Base-by-base conservation (phyloP, 2,113 vertebrate species). In the Callopanchax toddi region DNA sequence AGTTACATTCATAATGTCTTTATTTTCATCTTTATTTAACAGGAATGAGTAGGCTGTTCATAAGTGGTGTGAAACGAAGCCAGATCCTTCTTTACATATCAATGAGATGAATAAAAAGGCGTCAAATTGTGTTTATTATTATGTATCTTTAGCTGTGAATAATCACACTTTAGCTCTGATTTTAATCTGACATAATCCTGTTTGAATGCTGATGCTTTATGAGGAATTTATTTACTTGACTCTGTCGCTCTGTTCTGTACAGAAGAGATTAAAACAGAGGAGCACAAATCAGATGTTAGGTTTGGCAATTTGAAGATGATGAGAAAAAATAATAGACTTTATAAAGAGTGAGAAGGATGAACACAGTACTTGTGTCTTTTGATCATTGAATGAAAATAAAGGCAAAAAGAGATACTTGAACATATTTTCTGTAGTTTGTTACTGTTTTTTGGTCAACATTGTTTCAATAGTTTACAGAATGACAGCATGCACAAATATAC, bases 141-240 rank as follows among this genome's bases (percentile, higher is more conserved):
- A 10, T 48, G 16, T 4, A 36, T 29, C 23, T 44, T 45, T 36
- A 49, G 42, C 39, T 55, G 36, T 9, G 65, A 55, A 54, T 59
- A 57, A 43, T 66, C 13, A 45, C 8, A 48, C 60, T 21, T 56
- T 12, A 29, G 56, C 50, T 56, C 36, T 18, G 53, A 74, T 55
- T 65, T 65, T 49, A 65, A 60, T 67, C 53, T 50, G 34, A 17
- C 25, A 4, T 65, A 52, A 67, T 64, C 29, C 15, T 25, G 11
- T 61, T 64, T 76, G 44, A 26, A 54, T 42, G 44, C 53, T 60
- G 48, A 64, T 52, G 1, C 2, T 15, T 44, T 62, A 37, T 50
- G 17, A 44, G 43, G 7, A 18, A 13, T 56, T 45, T 2, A 36
- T 48, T 50, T 43, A 39, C 17, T 56, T 54, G 7, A 53, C 22